Evolutionary conservation across 2,888 invertebrate genomes (phyloP).

Genomic region (Chironomus riparius): DNA sequence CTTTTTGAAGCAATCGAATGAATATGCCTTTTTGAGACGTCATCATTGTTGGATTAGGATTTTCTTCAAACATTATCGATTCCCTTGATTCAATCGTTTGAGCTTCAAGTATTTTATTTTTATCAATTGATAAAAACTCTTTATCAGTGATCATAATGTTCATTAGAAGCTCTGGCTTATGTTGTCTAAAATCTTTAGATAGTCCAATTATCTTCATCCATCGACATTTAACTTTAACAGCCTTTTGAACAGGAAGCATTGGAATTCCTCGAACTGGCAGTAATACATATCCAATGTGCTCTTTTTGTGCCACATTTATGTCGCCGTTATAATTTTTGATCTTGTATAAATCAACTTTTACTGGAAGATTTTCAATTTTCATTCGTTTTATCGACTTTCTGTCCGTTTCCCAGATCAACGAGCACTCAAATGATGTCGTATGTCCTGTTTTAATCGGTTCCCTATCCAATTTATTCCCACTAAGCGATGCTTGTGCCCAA

Average conservation of each 20-base stretch:
- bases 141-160: slow-evolving; percentile 53
- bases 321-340: slow-evolving; percentile 47
- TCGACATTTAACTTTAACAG: slow-evolving; percentile 45
- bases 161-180: slow-evolving; percentile 53
- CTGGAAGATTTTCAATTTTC: slow-evolving; percentile 60
- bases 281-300: slow-evolving; percentile 59
- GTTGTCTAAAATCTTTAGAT: slow-evolving; percentile 47
- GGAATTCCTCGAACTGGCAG: slow-evolving; percentile 61
- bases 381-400: slow-evolving; percentile 57
- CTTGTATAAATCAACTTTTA: slow-evolving; percentile 60
- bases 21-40: slow-evolving; percentile 38
- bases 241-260: slow-evolving; percentile 48
- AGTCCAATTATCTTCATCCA: slow-evolving; percentile 57
- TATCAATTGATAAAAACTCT: slow-evolving; percentile 29
- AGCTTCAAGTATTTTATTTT: slow-evolving; percentile 1
- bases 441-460: slow-evolving; percentile 52
- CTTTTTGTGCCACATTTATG: slow-evolving; percentile 33
- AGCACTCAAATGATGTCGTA: slow-evolving; percentile 57
- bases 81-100: not conserved
- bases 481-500: slow-evolving; percentile 51
- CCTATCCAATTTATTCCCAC: slow-evolving; percentile 59
- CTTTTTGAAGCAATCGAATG: slow-evolving; percentile 36
- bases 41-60: slow-evolving; percentile 35
- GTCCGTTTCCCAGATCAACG: slow-evolving; percentile 71
- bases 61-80: slow-evolving; percentile 8